Conservation (phyloP, 2,888 invertebrate species). For the Agrotis puta region DNA sequence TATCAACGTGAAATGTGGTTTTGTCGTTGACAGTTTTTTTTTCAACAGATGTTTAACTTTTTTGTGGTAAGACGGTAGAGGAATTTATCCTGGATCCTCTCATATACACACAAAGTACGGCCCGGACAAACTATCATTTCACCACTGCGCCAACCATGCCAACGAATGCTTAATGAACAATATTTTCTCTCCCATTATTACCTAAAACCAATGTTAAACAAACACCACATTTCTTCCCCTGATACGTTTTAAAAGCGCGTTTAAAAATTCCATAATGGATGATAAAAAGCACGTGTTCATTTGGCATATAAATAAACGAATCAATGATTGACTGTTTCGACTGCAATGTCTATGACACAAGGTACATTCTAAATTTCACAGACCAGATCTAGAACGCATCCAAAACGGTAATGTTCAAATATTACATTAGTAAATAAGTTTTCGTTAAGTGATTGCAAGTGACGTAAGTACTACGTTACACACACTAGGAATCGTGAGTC, state of each 20-base stretch:
- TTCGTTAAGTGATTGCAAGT: constrained; percentile 41
- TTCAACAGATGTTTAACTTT: no score
- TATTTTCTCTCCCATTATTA: background rate
- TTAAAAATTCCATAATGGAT: background rate
- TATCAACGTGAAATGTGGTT: no score
- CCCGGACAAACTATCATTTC: no score
- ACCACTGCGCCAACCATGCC: no score
- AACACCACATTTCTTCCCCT: no score
- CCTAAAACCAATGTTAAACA: background rate
- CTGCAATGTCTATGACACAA: constrained; percentile 17
- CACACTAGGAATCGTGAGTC: constrained; percentile 22
- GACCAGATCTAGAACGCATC: constrained; percentile 36
- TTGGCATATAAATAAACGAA: background rate
- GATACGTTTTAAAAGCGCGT: no score
- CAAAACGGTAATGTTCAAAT: constrained; percentile 55
- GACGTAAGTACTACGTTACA: constrained; percentile 39
- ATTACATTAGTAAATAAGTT: constrained; percentile 49
- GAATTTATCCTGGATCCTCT: no score
- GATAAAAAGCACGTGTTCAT: background rate
- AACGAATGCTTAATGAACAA: background rate
- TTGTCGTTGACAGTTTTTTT: no score
- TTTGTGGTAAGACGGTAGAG: no score
- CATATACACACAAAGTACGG: no score
- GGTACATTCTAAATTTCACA: constrained; percentile 35
- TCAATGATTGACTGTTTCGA: background rate